Base-by-base conservation (phyloP, 2,888 invertebrate genomes). In the Ganaspis brasiliensis region DNA sequence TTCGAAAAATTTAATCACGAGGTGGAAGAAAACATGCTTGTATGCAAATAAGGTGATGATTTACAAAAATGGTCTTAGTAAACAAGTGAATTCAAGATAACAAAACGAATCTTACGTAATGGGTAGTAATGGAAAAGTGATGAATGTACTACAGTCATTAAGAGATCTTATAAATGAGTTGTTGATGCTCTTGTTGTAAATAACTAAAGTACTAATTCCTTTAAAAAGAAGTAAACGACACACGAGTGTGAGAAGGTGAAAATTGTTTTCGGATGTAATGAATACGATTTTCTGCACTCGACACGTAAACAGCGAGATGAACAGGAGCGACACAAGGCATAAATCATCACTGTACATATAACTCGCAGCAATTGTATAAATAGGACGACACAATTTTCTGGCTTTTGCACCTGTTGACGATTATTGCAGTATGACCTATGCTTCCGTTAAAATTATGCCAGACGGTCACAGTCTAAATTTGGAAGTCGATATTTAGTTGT, bases 331-430 rank as follows among this genome's bases (percentile, higher is more conserved):
- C 45, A 24, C 37, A 63, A 14, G 8, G 45, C n/a, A 67, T 67
- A 67, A 45, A 24, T 67, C 67, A 67, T 67, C 45, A 40, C 59
- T 21, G 40, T n/a, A 67, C 45, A 67, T 45, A 67, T 67, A 67
- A 26, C 67, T 67, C n/a, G 45, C n/a, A n/a, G 45, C n/a, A 67
- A 45, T 67, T 67, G 24, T 67, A 67, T 67, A 49, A 67, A 67
- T 67, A 67, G 67, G 45, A n/a, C 67, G 45, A 67, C 67, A 67
- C 24, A 49, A 67, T 67, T 67, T 67, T 45, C 67, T 24, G 45
- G 24, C 26, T 67, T 67, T 52, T 45, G 45, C 67, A 67, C 67
- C 67, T 67, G 26, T 45, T 45, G 16, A 14, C 45, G 26, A n/a
- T 67, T 67, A 45, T 67, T 67, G 45, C 67, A 1, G 67, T 45